Evolutionary conservation across 2,888 invertebrate species (phyloP), one percentile per base, ranked within the genome.

Genomic region (Temnothorax rugatulus): DNA sequence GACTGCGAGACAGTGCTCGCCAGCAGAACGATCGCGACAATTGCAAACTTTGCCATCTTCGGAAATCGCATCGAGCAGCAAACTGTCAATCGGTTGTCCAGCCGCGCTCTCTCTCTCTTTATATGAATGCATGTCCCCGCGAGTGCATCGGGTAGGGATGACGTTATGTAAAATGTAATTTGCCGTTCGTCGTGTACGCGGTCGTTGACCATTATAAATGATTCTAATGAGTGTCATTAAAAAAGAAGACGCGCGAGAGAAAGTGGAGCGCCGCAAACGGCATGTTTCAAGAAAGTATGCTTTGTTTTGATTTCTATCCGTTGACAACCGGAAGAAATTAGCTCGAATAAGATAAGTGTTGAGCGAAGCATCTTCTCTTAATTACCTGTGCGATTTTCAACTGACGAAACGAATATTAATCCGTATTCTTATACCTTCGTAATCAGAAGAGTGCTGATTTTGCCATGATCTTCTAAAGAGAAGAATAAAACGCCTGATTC

Each of bases 131-230:
- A 63, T 38, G 44, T 57, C 44, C 44, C 41, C 64, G 61, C 34
- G 41, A 25, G 52, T 15, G 54, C 41, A 82, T 64, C 77, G 73
- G 79, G 85, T 81, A 82, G 82, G 79, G 77, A 76, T 66, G 44
- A 38, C 69, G 69, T 90, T 90, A 90, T 87, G 90, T 79, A 90
- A 90, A 90, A 88, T 71, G 88, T 83, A 85, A 88, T 89, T 89
- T 84, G 81, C 83, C 84, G 86, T 85, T 13, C 76, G 75, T 54
- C 82, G 52, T 69, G 57, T 61, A 57, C 21, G 69, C 68, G 50
- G 69, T 38, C 87, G 83, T 82, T 79, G 85, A 83, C 84, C 84
- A 84, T 90, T 87, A 87, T 76, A 87, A 83, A 84, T 71, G 83
- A 82, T 85, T 41, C 85, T 86, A 84, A 90, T 90, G 86, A 87